Percentiles rank a stretch among this genome's conserved stretches.
phyloP scores from a whole-genome alignment of 2,797 vertebrate species.

The Octomys mimax region DNA sequence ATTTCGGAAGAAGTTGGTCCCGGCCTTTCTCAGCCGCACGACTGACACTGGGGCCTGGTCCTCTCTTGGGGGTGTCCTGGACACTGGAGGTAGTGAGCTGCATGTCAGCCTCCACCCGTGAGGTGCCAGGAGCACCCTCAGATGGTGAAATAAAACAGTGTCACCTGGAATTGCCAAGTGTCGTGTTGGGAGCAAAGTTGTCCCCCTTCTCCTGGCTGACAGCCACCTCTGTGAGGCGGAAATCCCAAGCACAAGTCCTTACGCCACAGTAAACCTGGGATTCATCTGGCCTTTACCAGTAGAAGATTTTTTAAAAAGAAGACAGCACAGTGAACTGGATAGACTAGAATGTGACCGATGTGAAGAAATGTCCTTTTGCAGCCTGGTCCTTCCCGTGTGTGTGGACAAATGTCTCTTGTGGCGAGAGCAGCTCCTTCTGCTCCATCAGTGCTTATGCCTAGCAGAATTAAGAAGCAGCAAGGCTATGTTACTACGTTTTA shows the following conservation, averaged over 20 bases:
- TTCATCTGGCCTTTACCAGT: not conserved
- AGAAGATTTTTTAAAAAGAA: rapidly evolving
- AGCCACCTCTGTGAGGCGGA: rapidly evolving
- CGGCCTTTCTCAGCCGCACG: rapidly evolving
- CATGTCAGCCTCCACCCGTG: rapidly evolving
- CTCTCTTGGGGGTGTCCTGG: rapidly evolving
- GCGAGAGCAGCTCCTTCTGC: rapidly evolving
- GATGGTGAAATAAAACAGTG: not conserved
- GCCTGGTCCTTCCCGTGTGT: no score
- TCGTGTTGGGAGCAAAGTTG: not conserved
- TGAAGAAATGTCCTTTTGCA: not conserved
- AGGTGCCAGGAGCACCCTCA: not conserved
- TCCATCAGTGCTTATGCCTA: not conserved
- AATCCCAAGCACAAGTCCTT: not conserved
- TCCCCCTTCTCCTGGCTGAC: rapidly evolving
- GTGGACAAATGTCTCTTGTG: not conserved
- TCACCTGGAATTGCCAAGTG: not conserved
- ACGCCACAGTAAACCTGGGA: not conserved
- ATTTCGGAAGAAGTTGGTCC: not conserved
- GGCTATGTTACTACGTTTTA: rapidly evolving
- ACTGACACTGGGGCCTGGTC: rapidly evolving
- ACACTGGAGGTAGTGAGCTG: rapidly evolving
- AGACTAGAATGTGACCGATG: not conserved
- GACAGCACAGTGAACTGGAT: not conserved
- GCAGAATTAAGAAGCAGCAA: not conserved